Base-by-base conservation (phyloP, 2,797 vertebrate species). In the Tolypeutes matacus region DNA sequence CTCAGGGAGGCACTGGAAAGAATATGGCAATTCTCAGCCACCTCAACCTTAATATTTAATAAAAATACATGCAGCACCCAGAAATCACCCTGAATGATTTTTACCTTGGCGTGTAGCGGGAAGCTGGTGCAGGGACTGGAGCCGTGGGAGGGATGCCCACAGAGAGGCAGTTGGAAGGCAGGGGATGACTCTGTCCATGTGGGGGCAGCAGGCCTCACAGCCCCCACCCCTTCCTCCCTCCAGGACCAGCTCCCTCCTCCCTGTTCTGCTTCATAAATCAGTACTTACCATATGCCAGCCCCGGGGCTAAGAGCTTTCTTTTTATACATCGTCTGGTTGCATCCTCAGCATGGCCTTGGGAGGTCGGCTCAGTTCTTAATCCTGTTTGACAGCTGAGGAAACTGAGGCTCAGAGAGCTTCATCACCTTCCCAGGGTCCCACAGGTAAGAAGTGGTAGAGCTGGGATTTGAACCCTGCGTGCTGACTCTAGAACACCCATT, bases 311-410 rank as follows among this genome's bases (percentile, higher is more conserved):
- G 34, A 60, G 12, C 72, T 65, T 65, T n/a, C 13, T n/a, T 65
- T 65, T n/a, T 65, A 18, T 17, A 72, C 65, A 11, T 31, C 4
- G 14, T 4, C 42, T 69, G 10, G 0, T 0, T 18, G n/a, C 64
- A 86, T 2, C 39, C 23, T n/a, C 17, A 36, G 89, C 62, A 31
- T 4, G 34, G 9, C 27, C 46, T 17, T 2, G 29, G 23, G 60
- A 73, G 29, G 36, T 0, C 1, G 29, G 14, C 46, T 5, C 0
- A 1, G 29, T 56, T 18, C 7, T 39, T 56, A 2, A 31, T 15
- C 70, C 25, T 42, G 21, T 31, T 53, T 23, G 23, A 72, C 56
- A 53, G 56, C 83, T 65, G 64, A 29, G n/a, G 39, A 67, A 13
- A 51, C 42, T 1, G 18, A 34, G 91, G n/a, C 20, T 25, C 42